phyloP scores from a whole-genome alignment of 1,140 invertebrate genomes.

The Ips typographus region DNA sequence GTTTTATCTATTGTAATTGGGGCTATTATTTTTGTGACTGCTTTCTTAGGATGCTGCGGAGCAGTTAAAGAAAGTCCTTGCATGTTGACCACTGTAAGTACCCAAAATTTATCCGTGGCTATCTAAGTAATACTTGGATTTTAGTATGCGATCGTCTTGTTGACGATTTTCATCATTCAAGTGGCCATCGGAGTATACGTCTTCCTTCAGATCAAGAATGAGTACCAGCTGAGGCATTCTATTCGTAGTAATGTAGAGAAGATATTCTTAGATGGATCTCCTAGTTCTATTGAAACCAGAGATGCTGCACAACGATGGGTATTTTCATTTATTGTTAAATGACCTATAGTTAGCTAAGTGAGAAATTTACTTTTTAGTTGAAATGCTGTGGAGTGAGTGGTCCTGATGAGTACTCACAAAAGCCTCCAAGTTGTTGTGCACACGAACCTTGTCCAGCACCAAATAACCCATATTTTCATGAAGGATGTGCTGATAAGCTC shows the following conservation, averaged over 20 bases:
- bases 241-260: constrained; percentile 41
- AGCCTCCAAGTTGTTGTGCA: constrained; percentile 40
- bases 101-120: not conserved
- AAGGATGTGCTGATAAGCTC: constrained; percentile 45
- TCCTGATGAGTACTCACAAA: constrained; percentile 51
- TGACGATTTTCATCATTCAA: constrained; percentile 58
- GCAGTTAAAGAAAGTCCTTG: constrained; percentile 80
- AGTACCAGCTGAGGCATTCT: constrained; percentile 16
- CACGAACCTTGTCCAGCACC: constrained; percentile 8
- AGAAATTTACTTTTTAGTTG: constrained; percentile 32
- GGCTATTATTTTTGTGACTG: constrained; percentile 75
- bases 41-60: constrained; percentile 87
- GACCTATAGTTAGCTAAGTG: not conserved
- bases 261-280: constrained; percentile 50
- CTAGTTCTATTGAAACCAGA: constrained; percentile 50
- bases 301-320: constrained; percentile 59
- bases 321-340: not conserved
- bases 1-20: constrained; percentile 79
- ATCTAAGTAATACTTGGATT: constrained; percentile 34
- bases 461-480: constrained; percentile 20
- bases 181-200: constrained; percentile 54
- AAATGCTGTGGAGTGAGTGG: constrained; percentile 64
- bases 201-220: constrained; percentile 50
- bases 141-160: constrained; percentile 56
- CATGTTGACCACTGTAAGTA: constrained; percentile 72